A percentile compares a stretch with the other conserved stretches of the same genome.
These are phyloP conservation scores for Eufriesea mexicana DNA, from an alignment of 1,140 invertebrate species.

Conservation along the genomic window DNA sequence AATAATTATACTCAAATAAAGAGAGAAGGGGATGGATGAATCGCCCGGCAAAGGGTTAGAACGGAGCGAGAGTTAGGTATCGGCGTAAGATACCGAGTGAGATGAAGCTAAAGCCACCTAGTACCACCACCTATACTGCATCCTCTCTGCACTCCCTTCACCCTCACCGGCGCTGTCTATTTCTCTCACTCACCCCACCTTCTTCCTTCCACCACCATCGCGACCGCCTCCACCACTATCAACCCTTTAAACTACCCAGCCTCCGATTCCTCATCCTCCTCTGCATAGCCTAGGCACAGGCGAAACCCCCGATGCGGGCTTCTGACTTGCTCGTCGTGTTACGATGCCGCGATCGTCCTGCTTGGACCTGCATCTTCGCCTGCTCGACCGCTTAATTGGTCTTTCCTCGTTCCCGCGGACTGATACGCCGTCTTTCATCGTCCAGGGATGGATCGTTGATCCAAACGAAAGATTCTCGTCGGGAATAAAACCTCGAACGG, in stretches of 20 bases:
- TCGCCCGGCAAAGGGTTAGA: slow-evolving; percentile 78
- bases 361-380: slow-evolving; percentile 18
- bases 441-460: not conserved
- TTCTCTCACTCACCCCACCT: slow-evolving; percentile 62
- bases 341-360: slow-evolving; percentile 61
- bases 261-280: slow-evolving; percentile 49
- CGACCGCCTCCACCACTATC: slow-evolving; percentile 64
- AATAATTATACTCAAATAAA: slow-evolving; percentile 83
- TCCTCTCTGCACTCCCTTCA: slow-evolving; percentile 53
- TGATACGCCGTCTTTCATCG: not conserved
- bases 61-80: slow-evolving; percentile 71
- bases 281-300: slow-evolving; percentile 65
- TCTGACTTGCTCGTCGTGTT: slow-evolving; percentile 70
- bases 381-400: slow-evolving; percentile 36
- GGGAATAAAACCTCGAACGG: too few species aligned
- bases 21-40: slow-evolving; percentile 80
- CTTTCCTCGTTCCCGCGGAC: slow-evolving; percentile 17
- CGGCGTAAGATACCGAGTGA: slow-evolving; percentile 76
- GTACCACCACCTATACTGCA: slow-evolving; percentile 64
- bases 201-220: slow-evolving; percentile 61
- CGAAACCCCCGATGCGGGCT: slow-evolving; percentile 73
- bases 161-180: slow-evolving; percentile 37
- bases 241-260: slow-evolving; percentile 71
- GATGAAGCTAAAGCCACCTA: slow-evolving; percentile 72
- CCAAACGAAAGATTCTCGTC: not conserved